Conservation (phyloP, 2,888 invertebrate genomes). For the Nudaria mundana region DNA sequence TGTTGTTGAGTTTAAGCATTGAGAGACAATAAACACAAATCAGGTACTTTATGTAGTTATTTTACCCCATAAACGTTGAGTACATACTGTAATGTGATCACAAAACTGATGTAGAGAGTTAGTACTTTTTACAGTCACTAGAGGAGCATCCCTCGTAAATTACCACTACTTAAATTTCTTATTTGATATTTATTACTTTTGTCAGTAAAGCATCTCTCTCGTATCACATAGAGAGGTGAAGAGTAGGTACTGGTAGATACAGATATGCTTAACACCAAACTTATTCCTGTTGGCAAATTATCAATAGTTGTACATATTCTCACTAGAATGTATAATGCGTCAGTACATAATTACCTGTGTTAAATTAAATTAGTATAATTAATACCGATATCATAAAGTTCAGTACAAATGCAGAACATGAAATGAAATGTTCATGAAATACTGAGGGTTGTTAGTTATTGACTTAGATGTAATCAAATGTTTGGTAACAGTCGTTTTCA, state of each 20-base stretch:
- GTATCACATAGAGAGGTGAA: no score
- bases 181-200: no score
- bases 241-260: no score
- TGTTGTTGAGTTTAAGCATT: constrained; percentile 69
- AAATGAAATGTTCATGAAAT: constrained; percentile 7
- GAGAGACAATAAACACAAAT: constrained; percentile 74
- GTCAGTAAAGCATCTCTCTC: no score
- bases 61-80: constrained; percentile 52
- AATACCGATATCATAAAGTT: constrained; percentile 16
- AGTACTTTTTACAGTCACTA: no score
- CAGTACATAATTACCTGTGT: constrained; percentile 20
- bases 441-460: constrained; percentile 24
- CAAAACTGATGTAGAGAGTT: constrained; percentile 1
- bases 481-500: constrained; percentile 58
- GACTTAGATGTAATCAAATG: constrained; percentile 29
- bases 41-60: constrained; percentile 61
- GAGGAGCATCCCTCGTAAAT: no score
- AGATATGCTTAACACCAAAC: no score
- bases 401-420: constrained; percentile 10
- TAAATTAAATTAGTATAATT: constrained; percentile 22
- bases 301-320: no score
- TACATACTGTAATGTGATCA: constrained; percentile 4
- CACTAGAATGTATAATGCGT: no score
- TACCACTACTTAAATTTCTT: no score
- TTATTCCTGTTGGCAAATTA: no score